phyloP scores from a whole-genome alignment of 2,113 vertebrate genomes.

The Terrapene triunguis region DNA sequence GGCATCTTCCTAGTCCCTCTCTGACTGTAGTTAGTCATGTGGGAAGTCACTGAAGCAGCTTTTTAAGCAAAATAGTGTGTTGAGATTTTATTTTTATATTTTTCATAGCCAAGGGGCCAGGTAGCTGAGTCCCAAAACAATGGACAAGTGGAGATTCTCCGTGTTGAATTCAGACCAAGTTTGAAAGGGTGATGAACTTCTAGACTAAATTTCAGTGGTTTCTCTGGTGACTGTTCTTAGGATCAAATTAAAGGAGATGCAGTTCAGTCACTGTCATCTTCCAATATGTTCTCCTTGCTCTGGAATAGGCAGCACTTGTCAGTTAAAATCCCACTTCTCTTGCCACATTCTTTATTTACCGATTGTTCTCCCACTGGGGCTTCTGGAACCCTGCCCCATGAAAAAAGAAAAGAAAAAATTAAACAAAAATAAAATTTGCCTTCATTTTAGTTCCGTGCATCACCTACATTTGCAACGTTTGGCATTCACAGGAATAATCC shows the following conservation, averaged over 20 bases:
- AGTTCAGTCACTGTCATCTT: background rate
- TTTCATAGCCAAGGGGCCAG: background rate
- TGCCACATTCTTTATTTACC: background rate
- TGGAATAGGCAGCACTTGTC: background rate
- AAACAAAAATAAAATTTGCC: too few relatives aligned
- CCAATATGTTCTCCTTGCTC: background rate
- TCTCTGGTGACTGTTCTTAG: background rate
- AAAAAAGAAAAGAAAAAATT: background rate
- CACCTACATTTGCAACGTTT: background rate
- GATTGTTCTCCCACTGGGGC: background rate
- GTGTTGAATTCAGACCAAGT: background rate
- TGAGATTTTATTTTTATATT: background rate
- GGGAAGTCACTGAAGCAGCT: background rate
- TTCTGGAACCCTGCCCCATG: background rate
- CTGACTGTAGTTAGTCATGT: too few relatives aligned
- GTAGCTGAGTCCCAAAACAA: background rate
- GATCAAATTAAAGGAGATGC: background rate
- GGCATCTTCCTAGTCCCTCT: background rate
- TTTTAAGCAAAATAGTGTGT: background rate
- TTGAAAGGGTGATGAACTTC: background rate
- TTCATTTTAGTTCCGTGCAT: background rate
- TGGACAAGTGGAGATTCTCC: background rate
- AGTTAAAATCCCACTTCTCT: background rate
- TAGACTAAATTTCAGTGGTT: background rate
- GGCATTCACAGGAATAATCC: background rate